Evolutionary conservation across 2,888 invertebrate species (phyloP), one percentile per base, ranked within the genome.

Genomic region (Patella ulyssiponensis): DNA sequence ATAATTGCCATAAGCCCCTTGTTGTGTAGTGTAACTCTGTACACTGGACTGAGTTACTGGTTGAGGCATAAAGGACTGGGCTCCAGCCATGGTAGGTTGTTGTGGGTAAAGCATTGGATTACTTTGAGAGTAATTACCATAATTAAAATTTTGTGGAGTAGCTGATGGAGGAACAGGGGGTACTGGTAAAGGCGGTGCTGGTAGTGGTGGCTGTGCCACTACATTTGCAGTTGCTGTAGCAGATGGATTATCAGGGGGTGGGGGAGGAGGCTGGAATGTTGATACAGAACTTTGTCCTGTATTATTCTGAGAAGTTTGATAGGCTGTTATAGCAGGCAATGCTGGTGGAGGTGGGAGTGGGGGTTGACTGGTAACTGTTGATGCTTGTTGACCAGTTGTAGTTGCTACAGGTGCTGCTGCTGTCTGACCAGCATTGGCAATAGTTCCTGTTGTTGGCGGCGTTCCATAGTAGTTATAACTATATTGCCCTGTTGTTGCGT

Each of bases 331-430:
- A 44, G 44, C 44, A 44, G 44, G 44, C 44, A 44, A 0, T 9
- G 64, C 64, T 64, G 64, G 64, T 64, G 64, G 64, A 23, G 64
- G 64, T 64, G 64, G 64, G 12, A 23, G 64, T 64, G 64, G 64
- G 2, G 23, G 23, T 23, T 64, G 64, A 23, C 20, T 20, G 12
- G 20, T 23, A 64, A 64, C 23, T 14, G 23, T 64, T 64, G 64
- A 9, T 23, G 20, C 5, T 23, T 64, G 64, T 64, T 64, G 64
- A 20, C 20, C 64, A 64, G 11, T 64, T 64, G 64, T 12, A 12
- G 64, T 3, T 64, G 64, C 23, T 64, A 14, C 64, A 23, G 64
- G 64, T 64, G 64, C 23, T 23, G 20, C 20, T 23, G 64, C 11
- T 23, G 64, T 64, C 23, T 64, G 64, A 9, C 20, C 9, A 12